Evolutionary conservation across 2,113 vertebrate genomes (phyloP), one percentile per base, ranked within the genome.

Genomic region (Boleophthalmus pectinirostris): DNA sequence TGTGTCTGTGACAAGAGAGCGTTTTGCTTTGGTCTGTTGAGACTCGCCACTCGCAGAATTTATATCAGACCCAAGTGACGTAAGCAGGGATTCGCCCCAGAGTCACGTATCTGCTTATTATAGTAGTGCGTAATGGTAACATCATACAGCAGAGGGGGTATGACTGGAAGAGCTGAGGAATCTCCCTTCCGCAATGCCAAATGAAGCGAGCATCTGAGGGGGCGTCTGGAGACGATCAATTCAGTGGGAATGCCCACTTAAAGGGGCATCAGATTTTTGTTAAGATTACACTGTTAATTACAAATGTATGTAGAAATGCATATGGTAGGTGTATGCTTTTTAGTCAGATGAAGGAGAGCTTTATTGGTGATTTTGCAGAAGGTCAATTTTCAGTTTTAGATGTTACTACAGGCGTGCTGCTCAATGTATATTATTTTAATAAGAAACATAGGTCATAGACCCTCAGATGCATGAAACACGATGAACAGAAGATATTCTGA

Each of bases 41-140:
- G 24, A 77, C 54, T 24, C 60, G 24, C 72, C 71, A 87, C 80
- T 83, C 84, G 20, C 75, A 65, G 23, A 86, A 88, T 92, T 93
- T 94, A 94, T 93, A 81, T 9, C n/a, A 25, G 51, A 58, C 65
- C n/a, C 56, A n/a, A 85, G 82, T 94, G 92, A 94, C 90, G 94
- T 94, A 77, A 85, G 76, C 88, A 85, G 84, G 92, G 91, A 91
- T 92, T 92, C 91, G 86, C 89, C 90, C 85, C 73, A 58, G 85
- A 88, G 75, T 89, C 93, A 87, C 82, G 84, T 80, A 75, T 84
- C 87, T 68, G 72, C 88, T 90, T 87, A 68, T 87, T 82, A 85
- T 86, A 90, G 90, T 85, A 76, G 87, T 90, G 86, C 88, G 89
- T 92, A 91, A 92, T 3, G 79, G 86, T 84, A 72, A 68, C 92